Conservation (phyloP, 2,888 invertebrate species). For the Mesorhabditis belari region DNA sequence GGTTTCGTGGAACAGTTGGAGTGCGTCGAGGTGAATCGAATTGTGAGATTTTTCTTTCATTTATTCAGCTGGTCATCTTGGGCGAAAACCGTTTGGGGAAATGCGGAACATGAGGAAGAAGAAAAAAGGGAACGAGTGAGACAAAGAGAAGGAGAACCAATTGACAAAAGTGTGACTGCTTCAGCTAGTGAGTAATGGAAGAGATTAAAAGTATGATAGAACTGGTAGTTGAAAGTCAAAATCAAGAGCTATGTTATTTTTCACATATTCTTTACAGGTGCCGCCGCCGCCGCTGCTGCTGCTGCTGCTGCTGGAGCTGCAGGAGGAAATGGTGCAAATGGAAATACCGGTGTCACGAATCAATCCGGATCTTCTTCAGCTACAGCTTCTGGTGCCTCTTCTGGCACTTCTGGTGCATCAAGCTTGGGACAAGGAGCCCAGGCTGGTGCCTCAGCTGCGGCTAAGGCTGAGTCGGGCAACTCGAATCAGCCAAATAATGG, state of each 20-base stretch:
- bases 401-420: background rate
- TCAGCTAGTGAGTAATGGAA: too few relatives aligned
- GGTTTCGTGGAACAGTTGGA: background rate
- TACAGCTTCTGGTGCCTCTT: background rate
- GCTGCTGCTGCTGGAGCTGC: background rate
- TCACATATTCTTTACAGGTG: background rate
- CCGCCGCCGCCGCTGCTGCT: constrained; percentile 1
- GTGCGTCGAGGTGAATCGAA: background rate
- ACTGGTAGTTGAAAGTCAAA: too few relatives aligned
- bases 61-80: constrained; percentile 26
- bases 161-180: too few relatives aligned
- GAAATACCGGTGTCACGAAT: background rate
- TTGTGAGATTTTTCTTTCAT: background rate
- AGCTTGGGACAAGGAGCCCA: background rate
- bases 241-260: background rate
- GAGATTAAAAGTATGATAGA: too few relatives aligned
- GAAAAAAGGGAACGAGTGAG: background rate
- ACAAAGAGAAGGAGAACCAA: too few relatives aligned
- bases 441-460: background rate
- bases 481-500: constrained; percentile 1
- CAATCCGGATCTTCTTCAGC: constrained; percentile 2
- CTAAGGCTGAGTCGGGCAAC: background rate
- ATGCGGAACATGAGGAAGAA: constrained; percentile 5
- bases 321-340: background rate
- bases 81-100: constrained; percentile 19